These are phyloP conservation scores for Megaceryle alcyon DNA, from an alignment of 2,797 vertebrate species.

Conservation along the genomic window DNA sequence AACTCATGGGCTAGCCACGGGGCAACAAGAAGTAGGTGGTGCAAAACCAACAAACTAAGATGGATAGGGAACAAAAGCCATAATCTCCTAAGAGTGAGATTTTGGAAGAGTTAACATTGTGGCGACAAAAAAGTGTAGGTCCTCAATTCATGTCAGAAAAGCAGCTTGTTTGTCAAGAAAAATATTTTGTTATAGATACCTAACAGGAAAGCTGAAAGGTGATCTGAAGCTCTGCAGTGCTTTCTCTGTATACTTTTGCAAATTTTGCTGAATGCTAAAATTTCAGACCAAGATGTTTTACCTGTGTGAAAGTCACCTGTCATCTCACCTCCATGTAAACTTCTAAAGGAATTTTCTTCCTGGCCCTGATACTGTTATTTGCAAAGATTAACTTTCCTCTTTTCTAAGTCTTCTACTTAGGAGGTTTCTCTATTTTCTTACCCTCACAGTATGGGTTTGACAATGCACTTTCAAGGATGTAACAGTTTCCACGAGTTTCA, in stretches of 20 bases:
- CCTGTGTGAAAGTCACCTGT: neutral
- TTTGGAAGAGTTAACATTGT: neutral
- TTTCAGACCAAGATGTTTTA: neutral
- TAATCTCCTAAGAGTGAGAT: neutral
- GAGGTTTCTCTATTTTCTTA: neutral
- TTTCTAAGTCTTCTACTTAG: neutral
- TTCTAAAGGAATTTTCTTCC: neutral
- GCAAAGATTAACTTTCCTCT: neutral
- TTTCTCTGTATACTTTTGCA: neutral
- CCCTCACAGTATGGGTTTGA: neutral
- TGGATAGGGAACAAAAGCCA: neutral
- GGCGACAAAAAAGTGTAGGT: accelerated
- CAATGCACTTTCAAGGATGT: neutral
- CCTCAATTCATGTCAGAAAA: neutral
- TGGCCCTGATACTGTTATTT: neutral
- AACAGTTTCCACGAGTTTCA: neutral
- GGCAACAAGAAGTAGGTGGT: neutral
- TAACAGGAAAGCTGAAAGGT: neutral
- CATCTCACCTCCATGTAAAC: neutral
- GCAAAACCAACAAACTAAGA: neutral
- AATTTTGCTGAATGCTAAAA: neutral
- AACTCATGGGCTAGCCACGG: neutral
- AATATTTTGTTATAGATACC: neutral
- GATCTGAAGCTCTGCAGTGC: neutral
- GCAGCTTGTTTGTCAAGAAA: neutral